Evolutionary conservation across 2,888 invertebrate species (phyloP).

Genomic region (Amiota communis): DNA sequence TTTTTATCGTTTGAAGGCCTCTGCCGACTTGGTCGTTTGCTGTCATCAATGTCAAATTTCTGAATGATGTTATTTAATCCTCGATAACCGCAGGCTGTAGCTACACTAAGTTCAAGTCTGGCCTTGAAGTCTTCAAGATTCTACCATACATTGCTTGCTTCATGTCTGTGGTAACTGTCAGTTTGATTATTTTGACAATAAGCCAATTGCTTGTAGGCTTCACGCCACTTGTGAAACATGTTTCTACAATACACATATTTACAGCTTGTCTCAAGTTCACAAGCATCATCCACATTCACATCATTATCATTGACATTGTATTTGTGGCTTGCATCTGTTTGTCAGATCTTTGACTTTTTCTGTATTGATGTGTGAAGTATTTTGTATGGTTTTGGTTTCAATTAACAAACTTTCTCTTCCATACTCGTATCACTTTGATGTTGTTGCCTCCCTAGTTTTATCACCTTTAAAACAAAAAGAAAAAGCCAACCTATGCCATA

Average conservation of each 20-base stretch:
- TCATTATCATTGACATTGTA: background rate
- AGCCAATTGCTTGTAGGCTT: slow-evolving; percentile 8
- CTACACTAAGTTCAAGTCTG: background rate
- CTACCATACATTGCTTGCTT: background rate
- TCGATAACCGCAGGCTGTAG: background rate
- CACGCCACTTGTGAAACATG: background rate
- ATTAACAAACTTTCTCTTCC: slow-evolving; percentile 25
- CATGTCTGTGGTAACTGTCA: background rate
- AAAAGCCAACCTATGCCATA: too few relatives aligned
- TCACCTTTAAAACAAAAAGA: too few relatives aligned
- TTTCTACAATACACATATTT: too few relatives aligned
- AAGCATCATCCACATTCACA: background rate
- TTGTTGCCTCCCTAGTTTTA: too few relatives aligned
- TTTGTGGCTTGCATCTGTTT: slow-evolving; percentile 3
- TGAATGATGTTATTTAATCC: background rate
- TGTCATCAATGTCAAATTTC: slow-evolving; percentile 14
- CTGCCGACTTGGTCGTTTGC: background rate
- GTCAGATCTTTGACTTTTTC: background rate
- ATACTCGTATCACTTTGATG: too few relatives aligned
- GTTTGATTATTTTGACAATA: slow-evolving; percentile 24
- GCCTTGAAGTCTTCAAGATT: slow-evolving; percentile 13
- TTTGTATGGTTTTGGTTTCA: slow-evolving; percentile 25
- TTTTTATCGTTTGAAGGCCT: background rate
- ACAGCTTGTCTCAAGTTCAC: too few relatives aligned
- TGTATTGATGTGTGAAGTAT: slow-evolving; percentile 22